Conservation (phyloP, 2,113 vertebrate species). For the Phaetusa simplex region DNA sequence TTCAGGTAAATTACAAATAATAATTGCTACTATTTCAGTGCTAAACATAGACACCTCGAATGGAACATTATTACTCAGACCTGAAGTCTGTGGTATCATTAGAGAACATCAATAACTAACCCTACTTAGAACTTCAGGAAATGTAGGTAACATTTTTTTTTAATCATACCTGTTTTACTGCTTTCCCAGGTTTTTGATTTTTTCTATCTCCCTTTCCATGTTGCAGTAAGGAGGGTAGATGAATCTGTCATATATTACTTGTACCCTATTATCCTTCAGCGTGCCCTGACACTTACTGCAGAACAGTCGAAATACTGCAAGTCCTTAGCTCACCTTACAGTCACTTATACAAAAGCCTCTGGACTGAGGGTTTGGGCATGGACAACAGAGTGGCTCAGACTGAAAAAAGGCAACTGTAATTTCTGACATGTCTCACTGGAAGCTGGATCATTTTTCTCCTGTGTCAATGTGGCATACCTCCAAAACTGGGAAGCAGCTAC, state of each 20-base stretch:
- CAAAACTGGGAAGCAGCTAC: background rate
- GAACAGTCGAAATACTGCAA: background rate
- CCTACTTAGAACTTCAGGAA: background rate
- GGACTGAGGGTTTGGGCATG: background rate
- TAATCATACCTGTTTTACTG: background rate
- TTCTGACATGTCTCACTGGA: background rate
- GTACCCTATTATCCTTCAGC: background rate
- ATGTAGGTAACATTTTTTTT: background rate
- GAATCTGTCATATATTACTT: background rate
- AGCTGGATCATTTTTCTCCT: background rate
- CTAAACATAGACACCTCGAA: background rate
- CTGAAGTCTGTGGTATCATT: background rate
- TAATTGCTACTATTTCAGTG: background rate
- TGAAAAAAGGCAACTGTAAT: background rate
- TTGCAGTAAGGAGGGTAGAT: background rate
- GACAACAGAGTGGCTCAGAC: background rate
- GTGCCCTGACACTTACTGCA: background rate
- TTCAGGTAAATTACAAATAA: background rate
- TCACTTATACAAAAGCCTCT: background rate
- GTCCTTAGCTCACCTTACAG: background rate
- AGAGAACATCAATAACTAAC: background rate
- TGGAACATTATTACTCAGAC: background rate
- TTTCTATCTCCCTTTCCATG: background rate
- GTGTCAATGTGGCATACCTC: background rate
- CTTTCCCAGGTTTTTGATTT: background rate